Conservation (phyloP, 2,888 invertebrate species). For the Pollenia labialis region DNA sequence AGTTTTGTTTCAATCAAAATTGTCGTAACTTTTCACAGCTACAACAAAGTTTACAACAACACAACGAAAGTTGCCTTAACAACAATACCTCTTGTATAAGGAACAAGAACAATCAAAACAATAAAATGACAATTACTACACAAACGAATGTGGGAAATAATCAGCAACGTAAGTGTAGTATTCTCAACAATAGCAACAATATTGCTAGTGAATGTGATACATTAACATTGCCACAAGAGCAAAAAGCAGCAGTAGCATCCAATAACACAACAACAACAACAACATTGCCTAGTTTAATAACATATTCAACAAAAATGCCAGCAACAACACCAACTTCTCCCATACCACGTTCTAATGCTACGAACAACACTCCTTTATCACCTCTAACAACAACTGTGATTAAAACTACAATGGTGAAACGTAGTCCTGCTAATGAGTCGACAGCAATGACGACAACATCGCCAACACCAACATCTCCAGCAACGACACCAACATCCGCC, state of each 20-base stretch:
- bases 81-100: slow-evolving; percentile 9
- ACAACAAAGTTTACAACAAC: slow-evolving; percentile 76
- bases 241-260: slow-evolving; percentile 53
- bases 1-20: slow-evolving; percentile 76
- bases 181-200: slow-evolving; percentile 68
- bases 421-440: slow-evolving; percentile 82
- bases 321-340: slow-evolving; percentile 77
- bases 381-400: slow-evolving; percentile 83
- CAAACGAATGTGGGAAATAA: slow-evolving; percentile 72
- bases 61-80: slow-evolving; percentile 72
- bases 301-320: slow-evolving; percentile 69
- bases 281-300: slow-evolving; percentile 44
- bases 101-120: slow-evolving; percentile 74
- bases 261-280: slow-evolving; percentile 57
- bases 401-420: slow-evolving; percentile 83
- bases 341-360: slow-evolving; percentile 60
- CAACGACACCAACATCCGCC: slow-evolving; percentile 75
- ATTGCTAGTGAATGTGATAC: slow-evolving; percentile 52
- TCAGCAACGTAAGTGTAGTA: slow-evolving; percentile 65
- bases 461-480: slow-evolving; percentile 73
- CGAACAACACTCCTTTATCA: slow-evolving; percentile 78
- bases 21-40: slow-evolving; percentile 81
- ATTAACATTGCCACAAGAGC: slow-evolving; percentile 49
- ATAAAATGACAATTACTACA: slow-evolving; percentile 76
- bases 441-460: slow-evolving; percentile 72